Conservation (phyloP, 2,888 invertebrate genomes). For the Rhagonycha lutea region DNA sequence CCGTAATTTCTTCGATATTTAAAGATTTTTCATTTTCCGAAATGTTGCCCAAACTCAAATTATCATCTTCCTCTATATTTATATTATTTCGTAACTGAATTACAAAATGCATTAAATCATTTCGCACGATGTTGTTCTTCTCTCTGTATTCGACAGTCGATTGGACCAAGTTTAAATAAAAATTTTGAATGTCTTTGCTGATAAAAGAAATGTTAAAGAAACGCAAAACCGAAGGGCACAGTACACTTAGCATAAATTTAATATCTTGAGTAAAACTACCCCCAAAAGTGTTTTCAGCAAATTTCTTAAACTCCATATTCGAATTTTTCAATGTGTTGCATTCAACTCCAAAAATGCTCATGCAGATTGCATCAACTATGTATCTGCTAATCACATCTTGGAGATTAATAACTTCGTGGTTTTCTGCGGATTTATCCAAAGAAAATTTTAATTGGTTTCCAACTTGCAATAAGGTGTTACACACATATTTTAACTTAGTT, state of each 20-base stretch:
- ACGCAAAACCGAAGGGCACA: background rate
- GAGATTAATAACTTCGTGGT: slow-evolving; percentile 29
- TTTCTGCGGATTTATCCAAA: slow-evolving; percentile 26
- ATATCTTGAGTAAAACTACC: slow-evolving; percentile 8
- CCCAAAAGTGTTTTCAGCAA: slow-evolving; percentile 40
- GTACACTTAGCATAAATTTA: background rate
- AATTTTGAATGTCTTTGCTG: background rate
- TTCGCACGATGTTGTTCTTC: background rate
- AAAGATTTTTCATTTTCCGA: background rate
- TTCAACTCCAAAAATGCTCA: slow-evolving; percentile 50
- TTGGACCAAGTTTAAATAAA: background rate
- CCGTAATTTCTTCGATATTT: slow-evolving; percentile 22
- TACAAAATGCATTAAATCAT: slow-evolving; percentile 8
- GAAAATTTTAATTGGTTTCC: slow-evolving; percentile 39
- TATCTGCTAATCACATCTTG: slow-evolving; percentile 43
- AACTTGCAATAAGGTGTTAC: slow-evolving; percentile 51
- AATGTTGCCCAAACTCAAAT: background rate
- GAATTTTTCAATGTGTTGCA: slow-evolving; percentile 54
- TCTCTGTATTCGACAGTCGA: slow-evolving; percentile 2
- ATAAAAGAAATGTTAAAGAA: background rate
- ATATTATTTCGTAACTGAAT: slow-evolving; percentile 4
- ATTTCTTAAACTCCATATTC: slow-evolving; percentile 43
- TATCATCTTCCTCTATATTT: background rate
- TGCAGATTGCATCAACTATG: slow-evolving; percentile 51
- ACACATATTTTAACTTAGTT: slow-evolving; percentile 58